Evolutionary conservation across 2,797 vertebrate genomes (phyloP), one percentile per base, ranked within the genome.

Genomic region (Emydoidea blandingii): DNA sequence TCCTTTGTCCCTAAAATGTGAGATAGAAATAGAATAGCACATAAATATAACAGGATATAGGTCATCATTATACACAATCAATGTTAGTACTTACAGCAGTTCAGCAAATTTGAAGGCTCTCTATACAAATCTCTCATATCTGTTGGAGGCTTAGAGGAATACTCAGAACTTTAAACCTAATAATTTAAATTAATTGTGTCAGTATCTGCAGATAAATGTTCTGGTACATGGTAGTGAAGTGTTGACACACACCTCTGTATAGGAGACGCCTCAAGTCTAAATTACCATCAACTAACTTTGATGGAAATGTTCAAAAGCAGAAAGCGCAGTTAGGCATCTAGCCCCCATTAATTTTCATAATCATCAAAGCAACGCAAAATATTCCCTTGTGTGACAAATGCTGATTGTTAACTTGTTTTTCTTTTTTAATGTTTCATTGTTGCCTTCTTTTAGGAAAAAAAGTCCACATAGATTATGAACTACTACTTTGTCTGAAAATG

Each of bases 1-100:
- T 0, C 11, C 4, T 59, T 85, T 94, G 85, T 87, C 94, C 9
- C 95, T 97, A 79, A 27, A 88, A 49, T 53, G 5, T 37, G 47
- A 27, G 23, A 93, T 88, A 90, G 86, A 44, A 12, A 1, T 57
- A 6, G 47, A 3, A 34, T 16, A 21, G 3, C 85, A 37, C 31
- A 85, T 91, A 27, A 82, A 54, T 2, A 2, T 23, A 34, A 25
- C 2, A 37, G 54, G 15, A 79, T 94, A 87, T 62, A 34, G 31
- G 5, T 1, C 37, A 25, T 86, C 41, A 44, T 74, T 44, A 74
- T 74, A 74, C 41, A 44, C 41, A 11, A 12, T 89, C n/a, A 19
- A 2, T 83, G 89, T 83, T 74, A 74, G 72, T 41, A 44, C 21
- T 74, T 74, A 74, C 68, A 44, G 23, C 11, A 44, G 37, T 44